These are phyloP conservation scores for Tenthredo mesomela DNA, from an alignment of 2,888 invertebrate genomes.

Conservation along the genomic window DNA sequence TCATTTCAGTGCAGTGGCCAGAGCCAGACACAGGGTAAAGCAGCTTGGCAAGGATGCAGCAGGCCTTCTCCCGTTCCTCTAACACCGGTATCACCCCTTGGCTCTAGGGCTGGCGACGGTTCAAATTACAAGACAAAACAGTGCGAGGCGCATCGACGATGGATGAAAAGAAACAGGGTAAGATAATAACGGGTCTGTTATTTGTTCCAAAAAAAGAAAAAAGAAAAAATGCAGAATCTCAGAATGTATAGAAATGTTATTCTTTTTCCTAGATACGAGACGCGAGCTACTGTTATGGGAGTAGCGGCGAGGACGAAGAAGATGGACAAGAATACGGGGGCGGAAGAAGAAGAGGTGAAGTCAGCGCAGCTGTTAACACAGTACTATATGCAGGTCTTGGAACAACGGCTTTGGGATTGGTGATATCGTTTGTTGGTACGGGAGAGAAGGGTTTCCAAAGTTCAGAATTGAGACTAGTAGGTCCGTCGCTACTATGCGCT, in stretches of 20 bases:
- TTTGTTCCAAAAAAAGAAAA: too few relatives aligned
- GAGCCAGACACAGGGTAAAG: slow-evolving; percentile 85
- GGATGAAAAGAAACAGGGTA: slow-evolving; percentile 94
- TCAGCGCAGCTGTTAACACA: slow-evolving; percentile 91
- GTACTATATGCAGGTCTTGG: slow-evolving; percentile 92
- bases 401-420: slow-evolving; percentile 90
- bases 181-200: slow-evolving; percentile 66
- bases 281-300: slow-evolving; percentile 89
- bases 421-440: slow-evolving; percentile 94
- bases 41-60: slow-evolving; percentile 86
- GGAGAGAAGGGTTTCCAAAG: slow-evolving; percentile 95
- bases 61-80: slow-evolving; percentile 73
- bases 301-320: slow-evolving; percentile 82
- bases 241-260: neutral
- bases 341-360: slow-evolving; percentile 83
- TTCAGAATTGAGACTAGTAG: slow-evolving; percentile 91
- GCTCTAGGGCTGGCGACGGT: slow-evolving; percentile 69
- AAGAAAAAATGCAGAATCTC: too few relatives aligned
- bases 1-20: slow-evolving; percentile 81
- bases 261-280: slow-evolving; percentile 89
- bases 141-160: slow-evolving; percentile 85
- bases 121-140: slow-evolving; percentile 81
- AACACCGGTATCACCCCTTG: slow-evolving; percentile 67
- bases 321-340: slow-evolving; percentile 79
- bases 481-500: slow-evolving; percentile 89